Evolutionary conservation across 2,888 invertebrate species (phyloP), one percentile per base, ranked within the genome.

Genomic region (Nomada ruficornis): DNA sequence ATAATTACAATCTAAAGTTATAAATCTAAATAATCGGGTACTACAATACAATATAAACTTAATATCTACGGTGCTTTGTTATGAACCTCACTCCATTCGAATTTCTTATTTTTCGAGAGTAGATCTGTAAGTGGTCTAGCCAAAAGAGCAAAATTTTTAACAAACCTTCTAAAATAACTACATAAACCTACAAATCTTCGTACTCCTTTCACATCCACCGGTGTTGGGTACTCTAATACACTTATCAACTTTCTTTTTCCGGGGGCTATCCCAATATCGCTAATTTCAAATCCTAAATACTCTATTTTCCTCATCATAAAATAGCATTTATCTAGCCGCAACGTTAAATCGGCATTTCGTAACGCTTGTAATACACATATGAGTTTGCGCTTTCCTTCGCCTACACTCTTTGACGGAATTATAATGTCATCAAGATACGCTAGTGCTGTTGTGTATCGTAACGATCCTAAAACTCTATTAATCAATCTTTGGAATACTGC

Each of bases 311-410:
- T 11, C 52, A 69, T 60, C 0, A 84, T 60, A 29, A 86, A 86
- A 20, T 76, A 65, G 54, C 80, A 87, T 60, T 92, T 92, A 0
- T 42, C 52, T 1, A 90, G 11, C 23, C 89, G 90, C 0, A 91
- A 54, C 0, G 90, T 91, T 2, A 91, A 68, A 3, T 83, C 52
- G 75, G 4, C 72, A 10, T 84, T 42, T 2, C 52, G 18, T 15
- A 90, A 23, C 36, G n/a, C 7, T 68, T 68, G 2, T 13, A 54
- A 52, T 1, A 62, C 26, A 18, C 26, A 81, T 47, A 9, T 23
- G 10, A 20, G 88, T 26, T 80, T 80, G 64, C 77, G 55, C 18
- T 86, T 44, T 4, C 81, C 70, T 5, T 64, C 65, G 3, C 57
- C 42, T 10, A 59, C 20, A 18, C 26, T 67, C 23, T 18, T 4